Evolutionary conservation across 2,797 vertebrate species (phyloP).

Genomic region (Chelon labrosus): DNA sequence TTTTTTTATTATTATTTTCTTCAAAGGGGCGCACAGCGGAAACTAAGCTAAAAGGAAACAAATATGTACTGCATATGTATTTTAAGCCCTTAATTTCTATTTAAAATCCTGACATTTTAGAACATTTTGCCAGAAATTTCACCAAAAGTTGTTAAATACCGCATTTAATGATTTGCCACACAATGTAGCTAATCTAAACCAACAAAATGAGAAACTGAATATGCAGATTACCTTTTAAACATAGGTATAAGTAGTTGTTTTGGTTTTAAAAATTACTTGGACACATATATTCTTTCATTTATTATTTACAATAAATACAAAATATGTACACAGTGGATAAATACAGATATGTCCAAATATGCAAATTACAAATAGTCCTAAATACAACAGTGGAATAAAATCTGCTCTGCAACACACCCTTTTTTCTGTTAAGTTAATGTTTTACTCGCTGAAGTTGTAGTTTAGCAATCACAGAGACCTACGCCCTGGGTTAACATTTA

Average conservation of each 20-base stretch:
- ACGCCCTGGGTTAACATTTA: background rate
- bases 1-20: background rate
- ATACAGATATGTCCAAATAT: background rate
- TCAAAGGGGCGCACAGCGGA: background rate
- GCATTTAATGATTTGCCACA: background rate
- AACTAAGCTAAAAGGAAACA: background rate
- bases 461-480: background rate
- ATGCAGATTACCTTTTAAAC: background rate
- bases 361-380: background rate
- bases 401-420: background rate
- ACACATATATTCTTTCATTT: background rate
- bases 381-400: conserved; percentile 1
- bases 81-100: background rate
- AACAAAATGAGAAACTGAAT: background rate
- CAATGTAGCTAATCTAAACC: background rate
- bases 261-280: background rate
- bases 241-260: background rate
- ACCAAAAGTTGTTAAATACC: background rate
- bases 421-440: background rate
- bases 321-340: background rate
- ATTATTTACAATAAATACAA: background rate
- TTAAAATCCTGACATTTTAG: background rate
- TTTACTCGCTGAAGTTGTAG: background rate
- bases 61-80: background rate
- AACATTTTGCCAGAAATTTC: background rate